phyloP scores from a whole-genome alignment of 2,113 vertebrate genomes.

The Gymnorhina tibicen region DNA sequence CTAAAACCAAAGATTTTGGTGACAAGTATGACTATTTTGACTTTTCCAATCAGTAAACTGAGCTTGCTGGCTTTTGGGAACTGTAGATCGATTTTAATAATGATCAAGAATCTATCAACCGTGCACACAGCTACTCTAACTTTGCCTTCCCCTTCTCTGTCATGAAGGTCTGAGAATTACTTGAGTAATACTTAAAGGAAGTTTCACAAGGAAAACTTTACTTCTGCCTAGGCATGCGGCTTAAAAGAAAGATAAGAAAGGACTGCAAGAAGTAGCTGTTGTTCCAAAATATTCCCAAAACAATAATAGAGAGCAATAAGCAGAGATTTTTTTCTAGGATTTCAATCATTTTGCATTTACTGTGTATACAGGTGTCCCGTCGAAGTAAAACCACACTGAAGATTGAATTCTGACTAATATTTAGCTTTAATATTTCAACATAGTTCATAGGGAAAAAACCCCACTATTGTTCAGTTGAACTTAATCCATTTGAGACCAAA shows the following conservation, averaged over 20 bases:
- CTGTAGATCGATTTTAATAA: not conserved
- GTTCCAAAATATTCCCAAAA: not conserved
- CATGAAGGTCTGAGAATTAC: not conserved
- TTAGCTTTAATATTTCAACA: not conserved
- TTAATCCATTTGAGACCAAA: not conserved
- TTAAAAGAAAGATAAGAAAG: not conserved
- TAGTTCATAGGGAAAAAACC: not conserved
- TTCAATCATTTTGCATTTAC: not conserved
- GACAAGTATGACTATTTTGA: not conserved
- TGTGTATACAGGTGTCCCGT: not conserved
- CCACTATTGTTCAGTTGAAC: not conserved
- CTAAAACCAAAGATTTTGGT: not conserved
- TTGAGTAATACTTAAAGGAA: not conserved
- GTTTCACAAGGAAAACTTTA: not conserved
- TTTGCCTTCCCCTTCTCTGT: not conserved
- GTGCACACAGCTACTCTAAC: fast-evolving
- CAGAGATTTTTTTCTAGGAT: not conserved
- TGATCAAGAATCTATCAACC: not conserved
- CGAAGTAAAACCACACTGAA: not conserved
- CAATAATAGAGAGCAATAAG: not conserved
- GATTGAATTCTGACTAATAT: not conserved
- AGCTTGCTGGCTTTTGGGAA: not conserved
- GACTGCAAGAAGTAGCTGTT: not conserved
- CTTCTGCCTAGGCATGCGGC: not conserved
- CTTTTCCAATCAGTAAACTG: not conserved